Conservation (phyloP, 2,797 vertebrate genomes). For the Catostomus latipinnis region DNA sequence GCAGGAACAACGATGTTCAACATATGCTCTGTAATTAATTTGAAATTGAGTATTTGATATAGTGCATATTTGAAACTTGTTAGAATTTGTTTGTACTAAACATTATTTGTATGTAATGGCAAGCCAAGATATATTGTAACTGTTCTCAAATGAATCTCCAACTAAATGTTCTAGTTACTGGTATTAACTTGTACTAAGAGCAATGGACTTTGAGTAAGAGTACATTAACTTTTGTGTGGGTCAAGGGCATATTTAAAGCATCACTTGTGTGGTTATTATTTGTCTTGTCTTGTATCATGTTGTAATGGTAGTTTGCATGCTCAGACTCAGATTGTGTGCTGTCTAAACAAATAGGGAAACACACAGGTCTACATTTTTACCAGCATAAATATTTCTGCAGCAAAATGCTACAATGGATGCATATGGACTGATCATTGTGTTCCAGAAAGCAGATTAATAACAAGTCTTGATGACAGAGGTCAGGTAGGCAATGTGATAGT, state of each 20-base stretch:
- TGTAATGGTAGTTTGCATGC: background rate
- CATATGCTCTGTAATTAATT: background rate
- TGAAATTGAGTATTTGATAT: conserved; percentile 1
- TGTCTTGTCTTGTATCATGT: background rate
- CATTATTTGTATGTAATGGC: conserved; percentile 3
- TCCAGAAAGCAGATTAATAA: background rate
- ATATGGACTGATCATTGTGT: background rate
- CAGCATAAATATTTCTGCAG: background rate
- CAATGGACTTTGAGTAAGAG: background rate
- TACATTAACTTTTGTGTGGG: background rate
- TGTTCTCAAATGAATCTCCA: conserved; percentile 4
- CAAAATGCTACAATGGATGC: conserved; percentile 7
- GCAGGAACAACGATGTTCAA: background rate
- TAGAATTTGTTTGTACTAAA: background rate
- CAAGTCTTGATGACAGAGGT: background rate
- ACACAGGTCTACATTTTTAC: background rate
- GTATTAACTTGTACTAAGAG: background rate
- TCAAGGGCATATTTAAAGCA: background rate
- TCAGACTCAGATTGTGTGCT: background rate
- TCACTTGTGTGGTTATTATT: conserved; percentile 4
- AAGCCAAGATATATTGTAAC: background rate
- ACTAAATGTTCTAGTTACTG: background rate
- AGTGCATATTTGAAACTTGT: background rate
- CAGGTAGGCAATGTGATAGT: background rate
- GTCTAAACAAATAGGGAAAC: background rate